Conservation (phyloP, 2,113 vertebrate genomes). For the Nyctibius bracteatus region DNA sequence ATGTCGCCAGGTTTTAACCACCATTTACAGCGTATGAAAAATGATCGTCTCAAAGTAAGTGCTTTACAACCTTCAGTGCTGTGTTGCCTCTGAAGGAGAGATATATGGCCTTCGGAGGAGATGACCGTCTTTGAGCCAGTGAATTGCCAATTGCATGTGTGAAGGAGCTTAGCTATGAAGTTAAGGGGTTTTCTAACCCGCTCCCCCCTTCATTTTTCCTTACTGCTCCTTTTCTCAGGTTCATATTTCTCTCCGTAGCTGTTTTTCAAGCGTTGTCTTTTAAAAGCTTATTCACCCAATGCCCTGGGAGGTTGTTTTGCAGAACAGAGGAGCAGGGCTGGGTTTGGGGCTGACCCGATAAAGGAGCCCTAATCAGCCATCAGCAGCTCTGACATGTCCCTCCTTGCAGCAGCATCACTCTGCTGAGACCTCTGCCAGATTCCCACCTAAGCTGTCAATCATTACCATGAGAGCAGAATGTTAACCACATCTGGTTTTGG, state of each 20-base stretch:
- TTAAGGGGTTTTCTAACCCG: neutral
- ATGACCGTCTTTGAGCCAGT: neutral
- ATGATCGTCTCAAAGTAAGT: accelerated
- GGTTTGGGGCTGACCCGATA: neutral
- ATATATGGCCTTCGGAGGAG: neutral
- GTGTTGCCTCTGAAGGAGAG: neutral
- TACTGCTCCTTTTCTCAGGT: neutral
- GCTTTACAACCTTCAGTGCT: neutral
- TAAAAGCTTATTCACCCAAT: neutral
- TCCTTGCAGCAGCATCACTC: neutral
- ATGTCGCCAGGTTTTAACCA: neutral
- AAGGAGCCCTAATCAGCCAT: neutral
- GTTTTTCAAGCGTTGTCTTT: neutral
- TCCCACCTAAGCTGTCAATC: neutral
- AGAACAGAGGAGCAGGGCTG: neutral
- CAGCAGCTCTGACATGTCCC: accelerated
- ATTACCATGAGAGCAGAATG: neutral
- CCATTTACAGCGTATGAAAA: neutral
- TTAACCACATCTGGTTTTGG: neutral
- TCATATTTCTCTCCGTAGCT: neutral
- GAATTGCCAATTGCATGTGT: accelerated
- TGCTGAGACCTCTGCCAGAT: neutral
- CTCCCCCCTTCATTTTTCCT: neutral
- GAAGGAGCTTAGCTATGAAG: neutral
- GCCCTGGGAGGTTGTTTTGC: neutral